Conservation (phyloP, 2,797 vertebrate genomes). For the Malacoraja senta region DNA sequence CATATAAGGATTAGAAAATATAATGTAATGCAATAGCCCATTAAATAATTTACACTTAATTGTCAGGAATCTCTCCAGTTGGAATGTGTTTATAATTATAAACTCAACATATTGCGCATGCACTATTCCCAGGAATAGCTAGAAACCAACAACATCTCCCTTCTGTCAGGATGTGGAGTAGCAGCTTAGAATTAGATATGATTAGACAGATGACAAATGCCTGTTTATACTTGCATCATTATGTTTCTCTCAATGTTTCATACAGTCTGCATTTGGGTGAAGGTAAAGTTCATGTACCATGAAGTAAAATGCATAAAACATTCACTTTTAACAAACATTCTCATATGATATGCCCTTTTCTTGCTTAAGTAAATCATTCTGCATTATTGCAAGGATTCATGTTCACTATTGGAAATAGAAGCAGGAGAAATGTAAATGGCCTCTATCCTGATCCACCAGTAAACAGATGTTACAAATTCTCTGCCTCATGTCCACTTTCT, state of each 20-base stretch:
- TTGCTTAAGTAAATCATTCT: neutral
- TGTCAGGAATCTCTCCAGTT: neutral
- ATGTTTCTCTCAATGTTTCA: neutral
- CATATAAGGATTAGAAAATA: constrained; percentile 32
- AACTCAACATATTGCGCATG: constrained; percentile 9
- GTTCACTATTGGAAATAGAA: neutral
- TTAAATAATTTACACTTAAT: constrained; percentile 26
- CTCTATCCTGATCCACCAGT: too few species aligned
- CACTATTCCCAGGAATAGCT: neutral
- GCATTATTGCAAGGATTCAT: neutral
- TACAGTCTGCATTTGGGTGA: neutral
- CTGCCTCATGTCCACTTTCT: too few species aligned
- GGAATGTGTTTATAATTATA: constrained; percentile 15
- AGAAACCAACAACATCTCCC: neutral
- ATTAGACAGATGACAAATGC: constrained; percentile 9
- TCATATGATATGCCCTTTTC: neutral
- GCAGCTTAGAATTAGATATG: neutral
- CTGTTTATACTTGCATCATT: neutral
- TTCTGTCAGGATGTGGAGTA: constrained; percentile 30
- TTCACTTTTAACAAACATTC: neutral
- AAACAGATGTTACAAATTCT: too few species aligned
- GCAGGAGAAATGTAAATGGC: too few species aligned
- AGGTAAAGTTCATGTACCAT: neutral
- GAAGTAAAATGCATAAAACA: neutral
- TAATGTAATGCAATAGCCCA: neutral